Evolutionary conservation across 2,888 invertebrate species (phyloP).

Genomic region (Gnatocerus cornutus): DNA sequence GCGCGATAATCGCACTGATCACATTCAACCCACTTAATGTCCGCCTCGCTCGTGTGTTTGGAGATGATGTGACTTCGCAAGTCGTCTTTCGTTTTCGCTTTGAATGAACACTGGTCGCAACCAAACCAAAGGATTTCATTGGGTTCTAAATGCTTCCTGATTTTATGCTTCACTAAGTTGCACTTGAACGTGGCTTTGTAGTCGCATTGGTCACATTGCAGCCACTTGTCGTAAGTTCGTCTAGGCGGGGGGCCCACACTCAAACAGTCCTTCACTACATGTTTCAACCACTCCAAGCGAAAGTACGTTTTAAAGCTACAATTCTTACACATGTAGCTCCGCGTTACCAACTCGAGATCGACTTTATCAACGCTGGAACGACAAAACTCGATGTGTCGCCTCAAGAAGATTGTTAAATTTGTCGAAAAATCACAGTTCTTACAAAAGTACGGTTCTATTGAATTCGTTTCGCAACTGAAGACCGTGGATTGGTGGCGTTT

Average conservation of each 20-base stretch:
- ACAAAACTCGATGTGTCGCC: neutral
- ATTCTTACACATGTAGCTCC: neutral
- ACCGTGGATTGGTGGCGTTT: neutral
- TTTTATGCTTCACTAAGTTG: neutral
- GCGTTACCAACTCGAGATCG: neutral
- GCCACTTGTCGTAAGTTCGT: neutral
- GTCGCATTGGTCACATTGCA: slow-evolving; percentile 9
- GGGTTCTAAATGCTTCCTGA: neutral
- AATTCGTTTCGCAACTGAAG: neutral
- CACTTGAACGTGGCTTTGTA: slow-evolving; percentile 6
- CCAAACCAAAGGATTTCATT: slow-evolving; percentile 4
- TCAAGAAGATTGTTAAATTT: neutral
- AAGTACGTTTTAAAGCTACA: neutral
- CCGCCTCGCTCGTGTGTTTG: neutral
- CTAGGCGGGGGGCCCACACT: neutral
- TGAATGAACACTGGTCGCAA: neutral
- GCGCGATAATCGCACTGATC: neutral
- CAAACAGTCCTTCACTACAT: neutral
- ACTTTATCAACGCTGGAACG: neutral
- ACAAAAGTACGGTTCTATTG: neutral
- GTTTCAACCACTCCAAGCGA: neutral
- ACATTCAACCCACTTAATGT: slow-evolving; percentile 1
- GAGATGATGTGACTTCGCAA: neutral
- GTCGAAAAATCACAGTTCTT: neutral
- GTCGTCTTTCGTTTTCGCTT: neutral